phyloP scores from a whole-genome alignment of 2,113 vertebrate species.

The Anoplopoma fimbria region DNA sequence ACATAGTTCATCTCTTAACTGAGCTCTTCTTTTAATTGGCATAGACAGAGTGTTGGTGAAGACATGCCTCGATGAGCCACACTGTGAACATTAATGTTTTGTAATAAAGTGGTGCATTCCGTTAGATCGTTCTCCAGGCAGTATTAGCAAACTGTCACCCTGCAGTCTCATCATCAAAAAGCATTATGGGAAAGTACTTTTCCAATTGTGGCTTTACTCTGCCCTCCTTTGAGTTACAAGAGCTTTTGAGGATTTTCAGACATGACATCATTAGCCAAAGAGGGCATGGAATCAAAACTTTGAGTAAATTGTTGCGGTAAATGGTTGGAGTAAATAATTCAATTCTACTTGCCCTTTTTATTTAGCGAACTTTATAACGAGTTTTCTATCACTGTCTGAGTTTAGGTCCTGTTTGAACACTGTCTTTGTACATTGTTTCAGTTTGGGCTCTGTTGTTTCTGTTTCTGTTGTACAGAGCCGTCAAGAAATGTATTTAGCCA shows the following conservation, averaged over 20 bases:
- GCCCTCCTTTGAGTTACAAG: constrained; percentile 44
- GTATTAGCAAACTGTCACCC: constrained; percentile 63
- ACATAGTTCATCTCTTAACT: constrained; percentile 28
- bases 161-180: constrained; percentile 61
- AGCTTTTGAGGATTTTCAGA: constrained; percentile 69
- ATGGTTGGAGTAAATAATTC: too few relatives aligned
- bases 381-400: constrained; percentile 54
- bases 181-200: constrained; percentile 26
- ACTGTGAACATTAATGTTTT: constrained; percentile 50
- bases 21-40: constrained; percentile 27
- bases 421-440: constrained; percentile 8
- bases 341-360: constrained; percentile 69
- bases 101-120: constrained; percentile 60
- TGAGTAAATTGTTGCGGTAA: constrained; percentile 75
- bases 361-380: constrained; percentile 56
- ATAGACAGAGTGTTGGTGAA: constrained; percentile 24
- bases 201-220: constrained; percentile 50
- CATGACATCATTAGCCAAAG: constrained; percentile 65
- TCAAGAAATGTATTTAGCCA: constrained; percentile 11
- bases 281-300: constrained; percentile 67
- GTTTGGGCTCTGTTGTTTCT: background rate
- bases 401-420: constrained; percentile 15
- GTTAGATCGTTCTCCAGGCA: constrained; percentile 44
- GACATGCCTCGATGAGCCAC: constrained; percentile 38
- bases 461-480: background rate